A percentile compares a stretch with the other conserved stretches of the same genome.
These are phyloP conservation scores for Microcebus tavaratra DNA, from an alignment of 2,113 vertebrate species.

Conservation along the genomic window DNA sequence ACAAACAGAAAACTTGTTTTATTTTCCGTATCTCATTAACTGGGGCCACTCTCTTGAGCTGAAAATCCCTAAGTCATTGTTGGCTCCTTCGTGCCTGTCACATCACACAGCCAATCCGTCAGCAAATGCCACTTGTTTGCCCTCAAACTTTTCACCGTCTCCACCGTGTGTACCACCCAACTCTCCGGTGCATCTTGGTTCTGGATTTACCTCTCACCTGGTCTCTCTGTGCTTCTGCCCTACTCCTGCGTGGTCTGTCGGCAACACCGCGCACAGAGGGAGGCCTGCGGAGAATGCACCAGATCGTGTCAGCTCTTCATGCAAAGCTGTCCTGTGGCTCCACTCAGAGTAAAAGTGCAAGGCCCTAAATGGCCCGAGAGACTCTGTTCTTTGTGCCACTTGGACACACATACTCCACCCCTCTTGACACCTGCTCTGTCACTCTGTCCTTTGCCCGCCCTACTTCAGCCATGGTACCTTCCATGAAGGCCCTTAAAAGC, in stretches of 20 bases:
- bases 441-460: background rate
- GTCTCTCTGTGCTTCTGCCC: background rate
- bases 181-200: background rate
- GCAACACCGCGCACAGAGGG: background rate
- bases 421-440: background rate
- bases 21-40: background rate
- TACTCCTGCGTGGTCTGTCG: rapidly evolving
- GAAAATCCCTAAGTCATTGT: background rate
- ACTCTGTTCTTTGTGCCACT: no score
- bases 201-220: no score
- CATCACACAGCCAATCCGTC: rapidly evolving
- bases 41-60: background rate
- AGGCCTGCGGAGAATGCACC: no score
- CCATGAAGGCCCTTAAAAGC: background rate
- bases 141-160: background rate
- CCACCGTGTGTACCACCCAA: rapidly evolving
- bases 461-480: background rate
- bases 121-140: background rate
- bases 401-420: rapidly evolving
- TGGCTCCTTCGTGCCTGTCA: background rate
- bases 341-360: background rate
- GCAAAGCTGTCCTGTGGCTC: background rate
- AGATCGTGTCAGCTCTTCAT: background rate
- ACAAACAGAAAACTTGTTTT: rapidly evolving
- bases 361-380: rapidly evolving